Evolutionary conservation across 2,113 vertebrate genomes (phyloP).

Genomic region (Dromas ardeola): DNA sequence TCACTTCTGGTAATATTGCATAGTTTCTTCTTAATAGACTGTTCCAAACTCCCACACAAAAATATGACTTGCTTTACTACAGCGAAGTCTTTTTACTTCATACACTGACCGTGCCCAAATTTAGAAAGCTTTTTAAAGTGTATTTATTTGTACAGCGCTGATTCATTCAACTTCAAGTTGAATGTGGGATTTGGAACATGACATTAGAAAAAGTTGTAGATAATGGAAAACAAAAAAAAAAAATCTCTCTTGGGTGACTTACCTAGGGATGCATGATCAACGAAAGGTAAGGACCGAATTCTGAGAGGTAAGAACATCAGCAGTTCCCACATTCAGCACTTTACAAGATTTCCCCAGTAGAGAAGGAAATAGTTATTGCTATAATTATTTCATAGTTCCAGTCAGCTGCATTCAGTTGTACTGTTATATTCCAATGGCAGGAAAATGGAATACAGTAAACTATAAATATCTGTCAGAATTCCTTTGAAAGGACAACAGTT

Average conservation of each 20-base stretch:
- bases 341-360: conserved; percentile 40
- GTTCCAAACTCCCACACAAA: conserved; percentile 36
- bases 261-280: neutral
- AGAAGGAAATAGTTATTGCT: conserved; percentile 54
- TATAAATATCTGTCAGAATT: conserved; percentile 72
- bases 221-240: neutral
- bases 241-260: neutral
- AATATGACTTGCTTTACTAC: conserved; percentile 43
- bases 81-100: conserved; percentile 40
- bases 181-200: neutral
- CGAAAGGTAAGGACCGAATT: neutral
- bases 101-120: neutral
- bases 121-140: conserved; percentile 33
- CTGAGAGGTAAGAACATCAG: neutral
- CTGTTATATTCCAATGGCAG: conserved; percentile 53
- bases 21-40: conserved; percentile 46
- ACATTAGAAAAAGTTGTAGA: neutral
- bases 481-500: conserved; percentile 70
- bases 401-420: conserved; percentile 52
- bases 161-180: neutral
- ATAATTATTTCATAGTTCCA: conserved; percentile 71
- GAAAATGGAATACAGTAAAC: conserved; percentile 67
- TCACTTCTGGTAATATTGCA: conserved; percentile 43
- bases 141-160: neutral
- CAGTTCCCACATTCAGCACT: conserved; percentile 33